Evolutionary conservation across 2,888 invertebrate genomes (phyloP).

Genomic region (Geotrupes spiniger): DNA sequence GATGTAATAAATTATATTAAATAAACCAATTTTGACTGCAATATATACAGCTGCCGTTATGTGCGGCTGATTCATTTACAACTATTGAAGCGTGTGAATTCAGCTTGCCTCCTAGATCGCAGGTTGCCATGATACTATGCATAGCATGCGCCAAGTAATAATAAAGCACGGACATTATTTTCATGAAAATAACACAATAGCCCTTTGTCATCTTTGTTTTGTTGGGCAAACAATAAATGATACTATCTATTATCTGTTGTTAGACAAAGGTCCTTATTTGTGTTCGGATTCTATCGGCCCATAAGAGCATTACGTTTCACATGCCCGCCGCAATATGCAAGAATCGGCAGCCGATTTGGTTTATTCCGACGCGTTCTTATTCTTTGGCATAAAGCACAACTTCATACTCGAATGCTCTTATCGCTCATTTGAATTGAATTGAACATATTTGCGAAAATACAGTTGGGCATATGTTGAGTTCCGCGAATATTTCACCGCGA

Average conservation of each 20-base stretch:
- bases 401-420: too few species aligned
- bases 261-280: conserved; percentile 22
- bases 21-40: too few species aligned
- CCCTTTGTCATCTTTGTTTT: conserved; percentile 36
- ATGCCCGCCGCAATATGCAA: too few species aligned
- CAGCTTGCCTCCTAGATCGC: conserved; percentile 15
- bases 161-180: conserved; percentile 30
- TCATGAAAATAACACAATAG: conserved; percentile 35
- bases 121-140: conserved; percentile 15
- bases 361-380: too few species aligned
- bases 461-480: too few species aligned
- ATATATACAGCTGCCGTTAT: too few species aligned
- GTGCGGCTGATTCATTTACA: too few species aligned
- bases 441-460: too few species aligned
- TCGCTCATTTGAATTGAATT: too few species aligned
- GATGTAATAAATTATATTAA: too few species aligned
- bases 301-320: conserved; percentile 7
- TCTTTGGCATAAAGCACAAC: too few species aligned
- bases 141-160: conserved; percentile 31
- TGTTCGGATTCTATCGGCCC: conserved; percentile 5
- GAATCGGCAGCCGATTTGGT: not conserved
- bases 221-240: conserved; percentile 37
- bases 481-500: too few species aligned
- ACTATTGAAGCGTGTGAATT: conserved; percentile 27
- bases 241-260: conserved; percentile 36